phyloP scores from a whole-genome alignment of 2,888 invertebrate genomes.

The Poecilobothrus nobilitatus region DNA sequence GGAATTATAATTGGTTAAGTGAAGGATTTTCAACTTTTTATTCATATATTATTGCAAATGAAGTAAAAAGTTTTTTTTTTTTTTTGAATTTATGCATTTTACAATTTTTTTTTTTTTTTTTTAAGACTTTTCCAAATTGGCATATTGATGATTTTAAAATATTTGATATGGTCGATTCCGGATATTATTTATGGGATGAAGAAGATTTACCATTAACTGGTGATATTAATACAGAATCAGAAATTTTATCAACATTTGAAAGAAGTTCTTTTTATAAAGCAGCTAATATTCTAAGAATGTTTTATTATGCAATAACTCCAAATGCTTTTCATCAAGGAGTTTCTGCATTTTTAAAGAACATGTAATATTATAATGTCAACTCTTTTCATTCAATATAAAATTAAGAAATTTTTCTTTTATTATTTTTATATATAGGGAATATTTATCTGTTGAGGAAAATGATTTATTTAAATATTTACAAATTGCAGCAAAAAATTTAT shows the following conservation, averaged over 20 bases:
- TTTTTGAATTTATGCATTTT: too few relatives aligned
- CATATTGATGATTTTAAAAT: background rate
- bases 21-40: constrained; percentile 61
- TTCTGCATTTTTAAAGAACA: background rate
- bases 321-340: background rate
- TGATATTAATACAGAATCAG: background rate
- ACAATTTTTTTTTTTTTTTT: background rate
- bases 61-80: constrained; percentile 43
- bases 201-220: constrained; percentile 4
- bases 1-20: constrained; percentile 55
- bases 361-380: background rate
- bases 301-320: background rate
- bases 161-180: background rate
- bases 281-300: constrained; percentile 9
- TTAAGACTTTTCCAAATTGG: constrained; percentile 16
- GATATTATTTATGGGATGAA: constrained; percentile 5
- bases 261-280: background rate
- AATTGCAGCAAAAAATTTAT: constrained; percentile 32
- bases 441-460: background rate
- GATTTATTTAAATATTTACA: constrained; percentile 24
- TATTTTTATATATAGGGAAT: background rate
- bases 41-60: constrained; percentile 52
- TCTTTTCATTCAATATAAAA: background rate
- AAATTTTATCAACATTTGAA: background rate
- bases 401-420: background rate